A percentile compares a stretch with the other conserved stretches of the same genome.
phyloP scores from a whole-genome alignment of 1,140 invertebrate species.

The Drosophila mayri region DNA sequence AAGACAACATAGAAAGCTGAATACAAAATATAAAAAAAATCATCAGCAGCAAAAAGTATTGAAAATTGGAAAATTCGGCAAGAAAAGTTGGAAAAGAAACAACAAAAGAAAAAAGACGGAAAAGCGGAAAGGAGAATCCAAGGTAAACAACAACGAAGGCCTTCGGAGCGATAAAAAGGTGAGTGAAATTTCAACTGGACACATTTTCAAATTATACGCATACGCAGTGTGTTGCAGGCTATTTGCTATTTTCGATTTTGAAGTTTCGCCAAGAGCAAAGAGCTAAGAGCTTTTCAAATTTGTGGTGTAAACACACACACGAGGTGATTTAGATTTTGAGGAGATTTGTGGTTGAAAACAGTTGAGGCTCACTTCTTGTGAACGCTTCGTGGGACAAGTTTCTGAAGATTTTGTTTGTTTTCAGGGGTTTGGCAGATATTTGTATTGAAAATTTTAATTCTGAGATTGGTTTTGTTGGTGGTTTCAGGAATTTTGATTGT shows the following conservation, averaged over 20 bases:
- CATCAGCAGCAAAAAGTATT: constrained; percentile 14
- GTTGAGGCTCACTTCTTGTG: background rate
- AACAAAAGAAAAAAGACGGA: constrained; percentile 5
- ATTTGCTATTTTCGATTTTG: background rate
- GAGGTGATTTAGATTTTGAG: constrained; percentile 10
- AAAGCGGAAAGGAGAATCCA: constrained; percentile 39
- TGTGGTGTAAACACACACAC: constrained; percentile 11
- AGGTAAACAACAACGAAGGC: constrained; percentile 25
- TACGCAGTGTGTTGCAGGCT: constrained; percentile 9
- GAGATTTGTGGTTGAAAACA: constrained; percentile 9
- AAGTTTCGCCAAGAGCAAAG: constrained; percentile 4
- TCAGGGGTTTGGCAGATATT: background rate
- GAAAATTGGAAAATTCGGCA: constrained; percentile 24
- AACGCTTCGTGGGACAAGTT: background rate
- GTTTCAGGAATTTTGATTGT: background rate
- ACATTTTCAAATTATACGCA: constrained; percentile 20
- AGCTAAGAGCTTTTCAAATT: constrained; percentile 6
- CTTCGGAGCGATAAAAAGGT: constrained; percentile 52
- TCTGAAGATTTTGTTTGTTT: background rate
- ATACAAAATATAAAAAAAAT: constrained; percentile 13
- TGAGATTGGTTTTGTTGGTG: background rate
- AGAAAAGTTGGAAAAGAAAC: constrained; percentile 15
- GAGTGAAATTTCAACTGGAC: constrained; percentile 32
- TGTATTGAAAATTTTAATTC: background rate
- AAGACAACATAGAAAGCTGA: constrained; percentile 39